Evolutionary conservation across 2,797 vertebrate genomes (phyloP).

Genomic region (Amblyraja radiata): DNA sequence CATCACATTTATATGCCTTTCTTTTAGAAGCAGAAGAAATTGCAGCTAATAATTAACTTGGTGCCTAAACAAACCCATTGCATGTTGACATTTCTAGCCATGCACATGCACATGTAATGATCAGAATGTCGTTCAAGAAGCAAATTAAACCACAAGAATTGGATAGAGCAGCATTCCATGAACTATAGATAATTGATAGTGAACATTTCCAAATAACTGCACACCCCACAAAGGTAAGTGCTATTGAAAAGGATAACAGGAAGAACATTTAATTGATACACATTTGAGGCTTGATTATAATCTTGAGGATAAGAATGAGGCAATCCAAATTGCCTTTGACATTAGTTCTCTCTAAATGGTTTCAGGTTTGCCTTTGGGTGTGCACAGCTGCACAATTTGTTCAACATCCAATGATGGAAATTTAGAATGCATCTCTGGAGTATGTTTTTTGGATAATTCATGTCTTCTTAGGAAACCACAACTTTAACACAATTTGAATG

Average conservation of each 20-base stretch:
- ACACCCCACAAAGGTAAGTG: background rate
- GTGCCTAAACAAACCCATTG: background rate
- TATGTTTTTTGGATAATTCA: background rate
- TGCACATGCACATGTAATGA: background rate
- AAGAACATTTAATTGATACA: background rate
- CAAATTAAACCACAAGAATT: background rate
- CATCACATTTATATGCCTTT: background rate
- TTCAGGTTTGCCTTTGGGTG: background rate
- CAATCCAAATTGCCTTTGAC: conserved; percentile 9
- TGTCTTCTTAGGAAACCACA: background rate
- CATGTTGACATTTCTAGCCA: background rate
- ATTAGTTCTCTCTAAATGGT: background rate
- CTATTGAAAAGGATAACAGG: background rate
- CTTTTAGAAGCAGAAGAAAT: background rate
- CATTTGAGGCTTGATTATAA: background rate
- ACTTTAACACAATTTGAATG: background rate
- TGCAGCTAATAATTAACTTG: too few relatives aligned
- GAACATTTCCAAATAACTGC: background rate
- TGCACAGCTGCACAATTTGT: background rate
- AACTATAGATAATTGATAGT: too few relatives aligned
- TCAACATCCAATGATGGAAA: background rate
- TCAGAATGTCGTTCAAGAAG: background rate
- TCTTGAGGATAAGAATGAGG: background rate
- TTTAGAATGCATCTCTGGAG: background rate
- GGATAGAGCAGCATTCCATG: background rate